Conservation (phyloP, 2,888 invertebrate genomes). For the Icerya purchasi region DNA sequence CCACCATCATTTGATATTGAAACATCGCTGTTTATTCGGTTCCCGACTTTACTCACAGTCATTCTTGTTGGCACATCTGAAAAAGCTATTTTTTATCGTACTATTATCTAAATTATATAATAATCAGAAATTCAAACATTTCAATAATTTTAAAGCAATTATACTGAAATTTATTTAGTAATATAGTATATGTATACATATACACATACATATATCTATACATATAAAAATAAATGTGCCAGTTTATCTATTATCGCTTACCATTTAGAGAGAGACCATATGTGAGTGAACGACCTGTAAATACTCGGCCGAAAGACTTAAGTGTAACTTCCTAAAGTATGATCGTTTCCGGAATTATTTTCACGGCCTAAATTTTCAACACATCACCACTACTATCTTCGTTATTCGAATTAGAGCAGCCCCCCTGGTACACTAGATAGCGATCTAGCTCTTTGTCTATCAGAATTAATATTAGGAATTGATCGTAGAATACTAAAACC, state of each 20-base stretch:
- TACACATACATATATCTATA: too few species aligned
- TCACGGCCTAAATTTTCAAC: slow-evolving; percentile 42
- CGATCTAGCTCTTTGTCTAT: slow-evolving; percentile 61
- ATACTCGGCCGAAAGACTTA: slow-evolving; percentile 47
- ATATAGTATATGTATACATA: too few species aligned
- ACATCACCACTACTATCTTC: slow-evolving; percentile 36
- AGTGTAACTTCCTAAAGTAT: slow-evolving; percentile 28
- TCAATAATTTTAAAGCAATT: too few species aligned
- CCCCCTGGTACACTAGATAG: slow-evolving; percentile 65
- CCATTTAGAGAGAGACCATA: slow-evolving; percentile 77
- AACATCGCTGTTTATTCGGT: too few species aligned
- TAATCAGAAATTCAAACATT: too few species aligned
- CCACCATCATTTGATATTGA: too few species aligned
- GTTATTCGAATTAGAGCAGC: slow-evolving; percentile 32
- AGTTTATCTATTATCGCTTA: slow-evolving; percentile 17
- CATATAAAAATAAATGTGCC: too few species aligned
- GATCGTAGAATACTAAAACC: slow-evolving; percentile 46
- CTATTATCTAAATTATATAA: too few species aligned
- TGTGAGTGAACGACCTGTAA: slow-evolving; percentile 66
- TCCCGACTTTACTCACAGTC: too few species aligned
- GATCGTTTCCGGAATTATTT: slow-evolving; percentile 45
- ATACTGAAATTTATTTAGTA: too few species aligned
- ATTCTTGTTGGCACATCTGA: too few species aligned
- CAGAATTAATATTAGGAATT: slow-evolving; percentile 46
- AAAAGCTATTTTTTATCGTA: too few species aligned